Evolutionary conservation across 2,113 vertebrate genomes (phyloP).

Genomic region (Neolamprologus kungweensis): DNA sequence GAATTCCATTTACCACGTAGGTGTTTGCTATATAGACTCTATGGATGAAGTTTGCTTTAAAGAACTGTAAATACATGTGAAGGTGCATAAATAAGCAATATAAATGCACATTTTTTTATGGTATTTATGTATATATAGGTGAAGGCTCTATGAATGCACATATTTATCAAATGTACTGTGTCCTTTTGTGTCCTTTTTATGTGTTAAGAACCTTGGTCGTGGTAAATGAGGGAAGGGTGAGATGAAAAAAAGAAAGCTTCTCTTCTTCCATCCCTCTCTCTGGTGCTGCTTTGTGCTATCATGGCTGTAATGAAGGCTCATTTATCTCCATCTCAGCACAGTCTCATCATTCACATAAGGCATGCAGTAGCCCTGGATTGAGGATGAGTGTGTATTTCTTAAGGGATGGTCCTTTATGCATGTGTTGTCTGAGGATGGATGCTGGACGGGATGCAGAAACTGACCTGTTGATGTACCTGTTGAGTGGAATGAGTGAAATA

Average conservation of each 20-base stretch:
- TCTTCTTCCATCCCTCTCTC: conserved; percentile 15
- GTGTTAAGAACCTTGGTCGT: conserved; percentile 3
- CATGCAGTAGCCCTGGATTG: conserved; percentile 39
- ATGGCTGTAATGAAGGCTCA: conserved; percentile 65
- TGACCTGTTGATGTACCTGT: conserved; percentile 39
- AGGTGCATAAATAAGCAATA: conserved; percentile 41
- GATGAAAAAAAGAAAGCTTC: neutral
- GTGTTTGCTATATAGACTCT: conserved; percentile 2
- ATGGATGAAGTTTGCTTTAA: conserved; percentile 26
- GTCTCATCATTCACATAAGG: conserved; percentile 59
- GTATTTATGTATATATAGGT: neutral
- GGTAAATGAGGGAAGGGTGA: conserved; percentile 10
- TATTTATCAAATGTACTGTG: conserved; percentile 21
- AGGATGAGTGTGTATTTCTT: conserved; percentile 26
- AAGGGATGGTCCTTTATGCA: neutral
- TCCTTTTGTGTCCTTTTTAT: conserved; percentile 39
- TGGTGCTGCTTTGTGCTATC: conserved; percentile 30
- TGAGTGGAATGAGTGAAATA: neutral
- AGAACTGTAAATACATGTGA: neutral
- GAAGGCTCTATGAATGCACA: conserved; percentile 41
- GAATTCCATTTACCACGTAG: conserved; percentile 48
- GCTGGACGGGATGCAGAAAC: neutral
- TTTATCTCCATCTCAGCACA: conserved; percentile 66
- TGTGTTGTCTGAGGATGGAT: neutral
- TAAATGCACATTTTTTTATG: conserved; percentile 54